These are phyloP conservation scores for Mobula hypostoma DNA, from an alignment of 2,113 vertebrate genomes.

Conservation along the genomic window DNA sequence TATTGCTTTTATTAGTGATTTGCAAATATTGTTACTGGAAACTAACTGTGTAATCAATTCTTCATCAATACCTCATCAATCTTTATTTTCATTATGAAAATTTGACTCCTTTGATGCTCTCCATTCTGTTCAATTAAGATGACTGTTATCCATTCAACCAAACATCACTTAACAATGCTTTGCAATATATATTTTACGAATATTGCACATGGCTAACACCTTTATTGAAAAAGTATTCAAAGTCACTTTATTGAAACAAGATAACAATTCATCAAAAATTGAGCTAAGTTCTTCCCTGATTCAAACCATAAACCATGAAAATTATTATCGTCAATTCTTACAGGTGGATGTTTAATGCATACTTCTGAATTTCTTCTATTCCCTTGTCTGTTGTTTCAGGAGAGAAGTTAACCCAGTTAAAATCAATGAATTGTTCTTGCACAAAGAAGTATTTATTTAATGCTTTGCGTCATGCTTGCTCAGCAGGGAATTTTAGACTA, in stretches of 20 bases:
- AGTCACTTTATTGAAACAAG: neutral
- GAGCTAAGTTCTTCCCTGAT: neutral
- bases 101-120: neutral
- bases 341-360: neutral
- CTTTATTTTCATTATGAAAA: neutral
- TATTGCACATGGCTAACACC: neutral
- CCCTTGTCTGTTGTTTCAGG: neutral
- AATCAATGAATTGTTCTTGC: neutral
- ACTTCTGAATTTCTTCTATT: neutral
- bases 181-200: neutral
- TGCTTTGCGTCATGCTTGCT: neutral
- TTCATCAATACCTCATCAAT: conserved; percentile 10
- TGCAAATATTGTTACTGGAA: neutral
- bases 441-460: neutral
- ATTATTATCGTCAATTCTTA: neutral
- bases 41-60: conserved; percentile 1
- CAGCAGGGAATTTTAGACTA: neutral
- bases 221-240: neutral
- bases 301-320: neutral
- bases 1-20: neutral
- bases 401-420: neutral
- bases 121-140: neutral
- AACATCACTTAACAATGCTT: neutral
- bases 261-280: neutral
- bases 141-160: neutral